These are phyloP conservation scores for Temnothorax unifasciatus DNA, from an alignment of 2,888 invertebrate species.

Conservation along the genomic window DNA sequence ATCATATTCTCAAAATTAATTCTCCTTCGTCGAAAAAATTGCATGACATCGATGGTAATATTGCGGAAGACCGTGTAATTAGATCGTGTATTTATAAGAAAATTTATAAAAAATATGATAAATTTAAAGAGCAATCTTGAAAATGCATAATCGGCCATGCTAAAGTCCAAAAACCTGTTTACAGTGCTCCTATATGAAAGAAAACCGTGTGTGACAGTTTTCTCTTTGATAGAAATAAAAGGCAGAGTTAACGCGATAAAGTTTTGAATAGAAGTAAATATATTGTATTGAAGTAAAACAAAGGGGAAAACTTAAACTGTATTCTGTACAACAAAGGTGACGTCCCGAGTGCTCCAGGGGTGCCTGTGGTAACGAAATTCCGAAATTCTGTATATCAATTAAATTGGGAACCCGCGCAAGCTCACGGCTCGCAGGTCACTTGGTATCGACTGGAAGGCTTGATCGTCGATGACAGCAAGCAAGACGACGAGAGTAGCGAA, in stretches of 20 bases:
- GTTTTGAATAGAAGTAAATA: not conserved
- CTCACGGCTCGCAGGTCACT: conserved; percentile 92
- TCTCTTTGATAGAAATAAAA: not conserved
- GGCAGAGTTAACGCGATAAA: not conserved
- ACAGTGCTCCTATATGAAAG: not conserved
- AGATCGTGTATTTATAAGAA: not conserved
- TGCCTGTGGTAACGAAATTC: conserved; percentile 91
- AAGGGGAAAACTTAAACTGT: not conserved
- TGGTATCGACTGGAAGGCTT: conserved; percentile 92
- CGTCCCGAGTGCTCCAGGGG: conserved; percentile 93
- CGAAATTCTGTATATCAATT: conserved; percentile 92
- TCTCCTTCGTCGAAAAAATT: not conserved
- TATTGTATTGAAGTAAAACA: not conserved
- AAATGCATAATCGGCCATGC: not conserved
- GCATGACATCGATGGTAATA: not conserved
- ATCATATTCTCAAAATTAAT: not conserved
- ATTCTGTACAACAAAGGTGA: conserved; percentile 88
- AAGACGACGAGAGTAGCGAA: conserved; percentile 60
- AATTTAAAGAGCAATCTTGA: not conserved
- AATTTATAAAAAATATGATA: not conserved
- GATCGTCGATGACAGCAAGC: conserved; percentile 80
- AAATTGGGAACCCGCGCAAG: conserved; percentile 93
- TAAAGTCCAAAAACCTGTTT: not conserved
- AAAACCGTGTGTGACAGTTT: not conserved
- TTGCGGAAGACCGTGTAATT: not conserved